Percentiles rank a stretch among this genome's conserved stretches.
These are phyloP conservation scores for Watsonalla binaria DNA, from an alignment of 2,888 invertebrate genomes.

Conservation along the genomic window DNA sequence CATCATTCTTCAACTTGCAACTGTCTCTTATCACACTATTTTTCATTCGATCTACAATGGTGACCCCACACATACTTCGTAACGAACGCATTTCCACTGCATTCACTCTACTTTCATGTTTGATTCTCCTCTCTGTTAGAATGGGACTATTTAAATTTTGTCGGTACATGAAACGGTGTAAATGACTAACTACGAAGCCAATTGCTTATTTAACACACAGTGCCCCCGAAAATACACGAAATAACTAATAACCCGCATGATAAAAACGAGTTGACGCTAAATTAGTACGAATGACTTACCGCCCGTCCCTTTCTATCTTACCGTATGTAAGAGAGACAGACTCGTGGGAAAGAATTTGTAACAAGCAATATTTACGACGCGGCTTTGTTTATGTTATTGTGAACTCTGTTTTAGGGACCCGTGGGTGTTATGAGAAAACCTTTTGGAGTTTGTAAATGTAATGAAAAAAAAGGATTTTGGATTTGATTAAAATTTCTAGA, in stretches of 20 bases:
- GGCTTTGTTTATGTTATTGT: constrained; percentile 14
- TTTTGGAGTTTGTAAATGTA: no score
- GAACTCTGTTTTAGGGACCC: constrained; percentile 6
- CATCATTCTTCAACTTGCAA: no score
- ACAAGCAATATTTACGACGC: constrained; percentile 14
- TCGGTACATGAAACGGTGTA: no score
- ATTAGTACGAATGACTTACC: constrained; percentile 4
- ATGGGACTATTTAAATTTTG: no score
- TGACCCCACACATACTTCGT: no score
- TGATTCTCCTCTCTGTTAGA: no score
- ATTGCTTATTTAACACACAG: neutral
- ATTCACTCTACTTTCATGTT: no score
- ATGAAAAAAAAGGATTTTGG: no score
- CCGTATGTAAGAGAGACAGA: constrained; percentile 13
- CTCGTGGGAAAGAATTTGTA: constrained; percentile 22
- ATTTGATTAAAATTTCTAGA: no score
- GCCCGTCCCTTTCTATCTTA: constrained; percentile 24
- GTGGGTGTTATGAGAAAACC: neutral
- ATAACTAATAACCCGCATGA: constrained; percentile 4
- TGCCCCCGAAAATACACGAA: constrained; percentile 1
- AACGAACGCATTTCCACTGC: no score
- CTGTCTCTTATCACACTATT: no score
- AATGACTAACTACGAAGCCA: neutral
- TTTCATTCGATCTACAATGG: no score
- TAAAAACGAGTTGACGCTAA: constrained; percentile 6